Conservation (phyloP, 2,888 invertebrate species). For the Drosophila multiciliata region DNA sequence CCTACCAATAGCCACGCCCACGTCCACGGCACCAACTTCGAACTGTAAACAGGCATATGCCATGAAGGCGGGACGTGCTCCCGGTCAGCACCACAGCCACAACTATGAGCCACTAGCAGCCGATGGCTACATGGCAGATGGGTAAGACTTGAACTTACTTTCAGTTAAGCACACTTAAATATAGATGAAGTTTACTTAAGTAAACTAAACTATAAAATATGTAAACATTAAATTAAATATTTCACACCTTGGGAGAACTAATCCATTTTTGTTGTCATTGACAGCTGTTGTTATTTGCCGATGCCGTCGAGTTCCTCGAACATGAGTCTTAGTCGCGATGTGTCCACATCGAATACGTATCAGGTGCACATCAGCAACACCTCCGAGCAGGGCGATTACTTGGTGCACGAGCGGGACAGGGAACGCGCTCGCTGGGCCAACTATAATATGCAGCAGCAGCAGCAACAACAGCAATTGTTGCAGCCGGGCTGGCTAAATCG, state of each 20-base stretch:
- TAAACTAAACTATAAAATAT: background rate
- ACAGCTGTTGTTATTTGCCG: constrained; percentile 71
- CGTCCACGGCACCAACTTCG: constrained; percentile 5
- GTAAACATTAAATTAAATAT: background rate
- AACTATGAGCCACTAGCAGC: constrained; percentile 65
- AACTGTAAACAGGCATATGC: constrained; percentile 59
- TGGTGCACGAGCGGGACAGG: constrained; percentile 87
- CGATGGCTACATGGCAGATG: constrained; percentile 68
- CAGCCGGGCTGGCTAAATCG: constrained; percentile 86
- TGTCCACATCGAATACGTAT: constrained; percentile 84
- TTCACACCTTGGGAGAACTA: background rate
- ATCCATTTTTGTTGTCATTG: background rate
- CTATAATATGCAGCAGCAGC: constrained; percentile 82
- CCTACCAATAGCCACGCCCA: constrained; percentile 1
- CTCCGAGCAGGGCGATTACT: constrained; percentile 79
- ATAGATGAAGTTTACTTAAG: too few species aligned
- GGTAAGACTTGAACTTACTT: constrained; percentile 47
- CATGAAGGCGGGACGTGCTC: constrained; percentile 63
- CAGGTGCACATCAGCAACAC: constrained; percentile 79
- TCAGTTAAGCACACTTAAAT: background rate
- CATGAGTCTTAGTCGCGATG: constrained; percentile 80
- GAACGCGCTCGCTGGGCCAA: constrained; percentile 91
- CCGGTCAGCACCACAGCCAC: constrained; percentile 45
- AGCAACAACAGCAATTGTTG: constrained; percentile 38
- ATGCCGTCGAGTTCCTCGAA: constrained; percentile 77